Evolutionary conservation across 1,140 invertebrate genomes (phyloP).

Genomic region (Araneus ventricosus): DNA sequence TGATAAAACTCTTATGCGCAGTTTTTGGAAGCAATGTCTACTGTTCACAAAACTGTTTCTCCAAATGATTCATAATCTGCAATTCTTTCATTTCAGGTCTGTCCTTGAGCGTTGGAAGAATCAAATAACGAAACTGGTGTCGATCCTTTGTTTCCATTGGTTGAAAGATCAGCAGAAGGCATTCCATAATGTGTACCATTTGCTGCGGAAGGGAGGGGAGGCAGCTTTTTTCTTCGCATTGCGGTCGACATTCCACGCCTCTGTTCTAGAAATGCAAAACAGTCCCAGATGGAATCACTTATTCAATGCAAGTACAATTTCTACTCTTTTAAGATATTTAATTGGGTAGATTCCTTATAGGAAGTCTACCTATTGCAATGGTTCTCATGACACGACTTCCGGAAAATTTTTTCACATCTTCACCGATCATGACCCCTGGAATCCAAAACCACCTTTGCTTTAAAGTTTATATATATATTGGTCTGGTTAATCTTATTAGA

Average conservation of each 20-base stretch:
- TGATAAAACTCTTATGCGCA: too few species aligned
- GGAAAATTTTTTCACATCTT: too few species aligned
- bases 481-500: not conserved
- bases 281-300: constrained; percentile 2
- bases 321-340: not conserved
- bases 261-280: not conserved
- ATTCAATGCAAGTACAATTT: not conserved
- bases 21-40: too few species aligned
- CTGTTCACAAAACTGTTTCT: too few species aligned
- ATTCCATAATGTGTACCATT: not conserved
- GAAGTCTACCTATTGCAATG: too few species aligned
- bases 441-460: not conserved
- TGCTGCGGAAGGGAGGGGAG: constrained; percentile 2
- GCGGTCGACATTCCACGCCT: not conserved
- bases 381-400: too few species aligned
- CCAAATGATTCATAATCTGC: too few species aligned
- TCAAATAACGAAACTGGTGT: constrained; percentile 31
- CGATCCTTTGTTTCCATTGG: constrained; percentile 46
- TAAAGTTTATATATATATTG: not conserved
- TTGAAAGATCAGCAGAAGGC: constrained; percentile 19
- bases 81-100: not conserved
- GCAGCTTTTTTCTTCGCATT: constrained; percentile 28
- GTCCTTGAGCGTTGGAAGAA: not conserved
- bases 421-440: too few species aligned
- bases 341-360: too few species aligned